These are phyloP conservation scores for Meloidogyne floridensis DNA, from an alignment of 1,140 invertebrate genomes.

Conservation along the genomic window DNA sequence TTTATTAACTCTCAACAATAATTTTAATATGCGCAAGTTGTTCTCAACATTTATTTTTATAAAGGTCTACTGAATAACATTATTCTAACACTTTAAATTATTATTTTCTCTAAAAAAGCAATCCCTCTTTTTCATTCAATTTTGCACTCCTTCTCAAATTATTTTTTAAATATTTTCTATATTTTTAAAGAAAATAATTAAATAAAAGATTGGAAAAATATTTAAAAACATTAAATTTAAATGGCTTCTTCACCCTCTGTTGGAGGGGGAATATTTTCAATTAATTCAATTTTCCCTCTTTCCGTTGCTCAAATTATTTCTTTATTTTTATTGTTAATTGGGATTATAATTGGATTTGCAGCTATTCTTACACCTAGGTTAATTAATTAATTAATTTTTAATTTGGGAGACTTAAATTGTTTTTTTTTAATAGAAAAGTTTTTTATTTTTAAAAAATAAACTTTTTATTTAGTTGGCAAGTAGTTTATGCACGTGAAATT, in stretches of 20 bases:
- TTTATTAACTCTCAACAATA: too few relatives aligned
- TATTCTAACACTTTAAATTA: too few relatives aligned
- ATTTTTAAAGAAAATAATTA: too few relatives aligned
- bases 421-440: slow-evolving; percentile 32
- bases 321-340: slow-evolving; percentile 38
- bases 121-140: too few relatives aligned
- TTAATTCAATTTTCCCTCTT: slow-evolving; percentile 16
- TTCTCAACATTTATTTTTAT: too few relatives aligned
- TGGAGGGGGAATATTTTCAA: background rate
- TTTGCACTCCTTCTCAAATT: too few relatives aligned
- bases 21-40: too few relatives aligned
- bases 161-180: background rate
- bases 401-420: background rate
- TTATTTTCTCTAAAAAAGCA: too few relatives aligned
- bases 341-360: slow-evolving; percentile 42
- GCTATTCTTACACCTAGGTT: slow-evolving; percentile 46
- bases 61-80: too few relatives aligned
- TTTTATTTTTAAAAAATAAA: slow-evolving; percentile 14
- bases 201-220: too few relatives aligned
- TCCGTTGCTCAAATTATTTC: slow-evolving; percentile 41
- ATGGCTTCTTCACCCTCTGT: background rate
- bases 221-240: too few relatives aligned
- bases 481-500: slow-evolving; percentile 52
- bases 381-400: slow-evolving; percentile 35
- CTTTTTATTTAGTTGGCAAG: slow-evolving; percentile 37